phyloP scores from a whole-genome alignment of 2,797 vertebrate genomes.

The Coendou prehensilis region DNA sequence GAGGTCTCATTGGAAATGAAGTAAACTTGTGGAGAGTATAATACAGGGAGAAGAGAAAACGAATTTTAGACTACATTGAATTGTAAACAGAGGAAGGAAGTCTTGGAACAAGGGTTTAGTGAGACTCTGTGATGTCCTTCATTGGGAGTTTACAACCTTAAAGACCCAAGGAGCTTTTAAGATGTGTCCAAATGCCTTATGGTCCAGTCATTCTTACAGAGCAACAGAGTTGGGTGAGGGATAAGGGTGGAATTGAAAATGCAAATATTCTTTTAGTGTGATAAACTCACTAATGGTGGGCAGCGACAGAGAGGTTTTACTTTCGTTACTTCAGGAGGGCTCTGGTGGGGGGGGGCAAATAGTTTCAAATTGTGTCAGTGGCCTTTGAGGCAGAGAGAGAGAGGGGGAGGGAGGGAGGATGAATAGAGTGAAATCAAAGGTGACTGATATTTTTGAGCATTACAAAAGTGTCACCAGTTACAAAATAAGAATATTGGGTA shows the following conservation, averaged over 20 bases:
- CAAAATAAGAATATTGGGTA: background rate
- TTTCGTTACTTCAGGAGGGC: background rate
- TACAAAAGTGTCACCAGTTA: background rate
- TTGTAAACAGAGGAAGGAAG: background rate
- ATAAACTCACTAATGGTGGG: rapidly evolving
- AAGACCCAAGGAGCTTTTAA: background rate
- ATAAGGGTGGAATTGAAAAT: background rate
- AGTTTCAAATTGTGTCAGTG: background rate
- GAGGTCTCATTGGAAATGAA: background rate
- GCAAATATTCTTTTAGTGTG: background rate
- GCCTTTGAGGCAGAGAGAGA: background rate
- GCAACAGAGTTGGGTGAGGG: background rate
- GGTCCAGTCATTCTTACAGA: background rate
- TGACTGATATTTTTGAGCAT: background rate
- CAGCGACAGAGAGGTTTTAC: background rate
- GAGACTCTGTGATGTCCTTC: background rate
- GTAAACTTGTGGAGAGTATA: background rate
- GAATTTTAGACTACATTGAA: background rate
- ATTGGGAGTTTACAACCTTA: background rate
- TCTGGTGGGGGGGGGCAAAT: background rate
- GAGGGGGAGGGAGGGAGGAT: background rate
- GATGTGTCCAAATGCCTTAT: background rate
- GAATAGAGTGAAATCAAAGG: background rate
- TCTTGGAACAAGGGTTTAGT: constrained; percentile 9
- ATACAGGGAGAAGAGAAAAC: background rate